Evolutionary conservation across 1,140 invertebrate genomes (phyloP).

Genomic region (Nasonia giraulti): DNA sequence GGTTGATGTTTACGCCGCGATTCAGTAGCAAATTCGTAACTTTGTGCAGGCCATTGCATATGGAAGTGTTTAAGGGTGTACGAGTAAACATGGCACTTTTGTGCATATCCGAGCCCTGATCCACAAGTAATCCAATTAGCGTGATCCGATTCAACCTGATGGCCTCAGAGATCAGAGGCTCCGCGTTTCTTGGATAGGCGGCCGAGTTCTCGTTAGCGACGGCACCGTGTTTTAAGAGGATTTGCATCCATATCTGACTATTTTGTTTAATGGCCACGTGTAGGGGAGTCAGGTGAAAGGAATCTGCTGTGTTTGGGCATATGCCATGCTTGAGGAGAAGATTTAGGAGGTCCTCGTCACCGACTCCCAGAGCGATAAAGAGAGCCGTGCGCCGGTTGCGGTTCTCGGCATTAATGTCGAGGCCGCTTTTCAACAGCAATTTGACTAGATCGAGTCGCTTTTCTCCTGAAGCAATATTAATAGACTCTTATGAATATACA

Average conservation of each 20-base stretch:
- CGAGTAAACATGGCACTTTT: not conserved
- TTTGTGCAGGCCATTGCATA: not conserved
- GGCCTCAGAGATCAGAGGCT: not conserved
- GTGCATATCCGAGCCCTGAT: not conserved
- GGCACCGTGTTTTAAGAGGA: not conserved
- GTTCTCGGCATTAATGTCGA: not conserved
- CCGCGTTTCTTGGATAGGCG: not conserved
- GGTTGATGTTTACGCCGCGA: not conserved
- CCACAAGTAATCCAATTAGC: not conserved
- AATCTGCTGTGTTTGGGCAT: not conserved
- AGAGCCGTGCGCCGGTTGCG: not conserved
- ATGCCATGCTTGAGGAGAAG: not conserved
- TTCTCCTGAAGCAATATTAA: not conserved
- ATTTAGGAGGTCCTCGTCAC: not conserved
- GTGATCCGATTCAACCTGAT: not conserved
- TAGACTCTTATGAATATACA: not conserved
- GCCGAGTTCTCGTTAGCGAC: not conserved
- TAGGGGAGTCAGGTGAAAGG: not conserved
- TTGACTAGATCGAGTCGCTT: not conserved
- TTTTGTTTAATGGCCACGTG: not conserved
- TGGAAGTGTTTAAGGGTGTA: not conserved
- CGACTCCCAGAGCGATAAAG: not conserved
- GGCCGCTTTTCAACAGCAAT: not conserved
- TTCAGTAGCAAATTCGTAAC: not conserved
- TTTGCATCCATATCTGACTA: not conserved